Conservation (phyloP, 2,113 vertebrate genomes). For the Trogon melanurus region DNA sequence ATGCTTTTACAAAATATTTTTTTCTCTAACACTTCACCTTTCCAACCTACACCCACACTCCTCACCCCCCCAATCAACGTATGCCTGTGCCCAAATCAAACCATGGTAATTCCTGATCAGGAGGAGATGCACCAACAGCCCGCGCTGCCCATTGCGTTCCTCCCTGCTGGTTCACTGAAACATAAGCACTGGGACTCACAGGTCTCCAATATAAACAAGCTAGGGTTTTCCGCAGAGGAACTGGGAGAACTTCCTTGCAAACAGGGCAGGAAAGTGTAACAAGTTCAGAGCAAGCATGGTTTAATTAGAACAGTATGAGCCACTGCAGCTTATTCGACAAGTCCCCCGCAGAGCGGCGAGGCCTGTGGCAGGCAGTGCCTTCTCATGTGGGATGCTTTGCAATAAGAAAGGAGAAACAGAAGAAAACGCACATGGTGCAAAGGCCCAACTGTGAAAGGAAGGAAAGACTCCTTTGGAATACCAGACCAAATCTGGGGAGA, state of each 20-base stretch:
- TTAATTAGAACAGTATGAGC: background rate
- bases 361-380: background rate
- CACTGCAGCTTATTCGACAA: background rate
- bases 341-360: background rate
- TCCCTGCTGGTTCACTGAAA: background rate
- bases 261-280: background rate
- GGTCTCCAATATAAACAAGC: background rate
- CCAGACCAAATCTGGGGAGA: background rate
- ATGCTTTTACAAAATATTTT: background rate
- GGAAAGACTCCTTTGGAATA: background rate
- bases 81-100: background rate
- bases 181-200: background rate
- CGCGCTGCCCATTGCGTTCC: background rate
- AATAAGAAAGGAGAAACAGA: background rate
- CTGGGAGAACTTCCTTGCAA: background rate
- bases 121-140: background rate
- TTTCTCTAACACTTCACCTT: background rate
- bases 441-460: background rate
- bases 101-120: accelerated
- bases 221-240: background rate
- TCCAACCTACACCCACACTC: background rate
- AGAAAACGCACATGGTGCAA: background rate
- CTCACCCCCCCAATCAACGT: background rate
- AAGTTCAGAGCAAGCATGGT: background rate
- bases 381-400: background rate